Evolutionary conservation across 2,797 vertebrate species (phyloP).

Genomic region (Danio choprae): DNA sequence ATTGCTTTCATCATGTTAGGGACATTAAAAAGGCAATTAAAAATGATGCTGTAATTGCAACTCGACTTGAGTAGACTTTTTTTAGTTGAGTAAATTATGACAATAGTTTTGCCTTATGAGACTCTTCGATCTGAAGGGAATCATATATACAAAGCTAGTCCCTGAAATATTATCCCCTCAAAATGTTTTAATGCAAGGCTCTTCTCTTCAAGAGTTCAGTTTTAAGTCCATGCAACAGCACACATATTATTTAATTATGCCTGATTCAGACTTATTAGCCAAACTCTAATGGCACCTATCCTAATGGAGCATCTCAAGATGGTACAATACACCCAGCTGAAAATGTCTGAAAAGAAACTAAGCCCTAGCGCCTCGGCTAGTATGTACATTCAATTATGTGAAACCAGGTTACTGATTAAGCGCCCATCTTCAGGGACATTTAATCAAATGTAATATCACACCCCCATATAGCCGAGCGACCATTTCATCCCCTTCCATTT

Average conservation of each 20-base stretch:
- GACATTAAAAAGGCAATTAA: background rate
- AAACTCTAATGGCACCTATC: background rate
- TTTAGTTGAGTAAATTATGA: background rate
- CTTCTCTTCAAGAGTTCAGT: background rate
- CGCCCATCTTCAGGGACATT: slow-evolving; percentile 47
- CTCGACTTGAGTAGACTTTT: background rate
- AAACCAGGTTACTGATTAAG: slow-evolving; percentile 56
- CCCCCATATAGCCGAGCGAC: slow-evolving; percentile 34
- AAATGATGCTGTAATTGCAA: background rate
- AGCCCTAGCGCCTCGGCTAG: slow-evolving; percentile 33
- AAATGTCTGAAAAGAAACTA: slow-evolving; percentile 5
- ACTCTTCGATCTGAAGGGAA: background rate
- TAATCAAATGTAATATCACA: slow-evolving; percentile 57
- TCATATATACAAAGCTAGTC: background rate
- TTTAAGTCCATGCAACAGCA: background rate
- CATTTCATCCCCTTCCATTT: slow-evolving; percentile 34
- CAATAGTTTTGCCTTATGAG: background rate
- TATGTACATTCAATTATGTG: slow-evolving; percentile 46
- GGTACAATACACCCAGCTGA: background rate
- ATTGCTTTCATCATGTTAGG: background rate
- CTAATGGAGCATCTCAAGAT: slow-evolving; percentile 5
- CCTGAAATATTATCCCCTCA: background rate
- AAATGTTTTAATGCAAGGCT: background rate
- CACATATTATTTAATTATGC: background rate
- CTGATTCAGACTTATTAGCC: background rate